Percentiles rank a stretch among this genome's conserved stretches.
Evolutionary conservation across 2,888 invertebrate genomes (phyloP).

Genomic region (Leptinotarsa haldemani): DNA sequence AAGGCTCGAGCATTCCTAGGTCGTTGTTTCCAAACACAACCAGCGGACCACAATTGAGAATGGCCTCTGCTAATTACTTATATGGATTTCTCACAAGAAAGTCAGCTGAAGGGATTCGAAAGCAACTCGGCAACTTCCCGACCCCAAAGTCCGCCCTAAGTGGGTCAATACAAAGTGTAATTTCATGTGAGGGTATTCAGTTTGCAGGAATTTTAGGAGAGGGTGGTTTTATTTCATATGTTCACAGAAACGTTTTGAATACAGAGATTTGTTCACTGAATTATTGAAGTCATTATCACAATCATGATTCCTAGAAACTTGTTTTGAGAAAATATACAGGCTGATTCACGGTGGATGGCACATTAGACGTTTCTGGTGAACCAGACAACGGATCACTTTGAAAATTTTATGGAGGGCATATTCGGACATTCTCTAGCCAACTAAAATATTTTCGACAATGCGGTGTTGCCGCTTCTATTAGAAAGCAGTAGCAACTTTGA

Average conservation of each 20-base stretch:
- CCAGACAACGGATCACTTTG: too few species aligned
- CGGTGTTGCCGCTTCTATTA: too few species aligned
- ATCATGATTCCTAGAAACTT: too few species aligned
- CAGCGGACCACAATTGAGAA: conserved; percentile 4
- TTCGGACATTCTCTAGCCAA: too few species aligned
- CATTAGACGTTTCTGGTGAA: too few species aligned
- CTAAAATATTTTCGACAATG: too few species aligned
- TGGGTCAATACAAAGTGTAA: conserved; percentile 21
- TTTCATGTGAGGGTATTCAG: background rate
- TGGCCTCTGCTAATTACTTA: conserved; percentile 18
- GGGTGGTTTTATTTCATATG: background rate
- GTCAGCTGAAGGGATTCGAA: conserved; percentile 14
- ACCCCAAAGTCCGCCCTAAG: background rate
- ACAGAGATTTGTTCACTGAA: too few species aligned
- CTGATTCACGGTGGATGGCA: too few species aligned
- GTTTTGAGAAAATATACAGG: too few species aligned
- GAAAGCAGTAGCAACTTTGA: too few species aligned
- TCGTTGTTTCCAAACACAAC: conserved; percentile 16
- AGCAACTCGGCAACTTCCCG: conserved; percentile 12
- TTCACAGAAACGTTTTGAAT: background rate
- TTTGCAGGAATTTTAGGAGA: conserved; percentile 3
- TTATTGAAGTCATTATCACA: too few species aligned
- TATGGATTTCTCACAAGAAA: conserved; percentile 25
- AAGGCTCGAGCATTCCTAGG: background rate
- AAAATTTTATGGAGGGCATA: too few species aligned